Conservation (phyloP, 2,888 invertebrate species). For the Trissoscelio sp. region DNA sequence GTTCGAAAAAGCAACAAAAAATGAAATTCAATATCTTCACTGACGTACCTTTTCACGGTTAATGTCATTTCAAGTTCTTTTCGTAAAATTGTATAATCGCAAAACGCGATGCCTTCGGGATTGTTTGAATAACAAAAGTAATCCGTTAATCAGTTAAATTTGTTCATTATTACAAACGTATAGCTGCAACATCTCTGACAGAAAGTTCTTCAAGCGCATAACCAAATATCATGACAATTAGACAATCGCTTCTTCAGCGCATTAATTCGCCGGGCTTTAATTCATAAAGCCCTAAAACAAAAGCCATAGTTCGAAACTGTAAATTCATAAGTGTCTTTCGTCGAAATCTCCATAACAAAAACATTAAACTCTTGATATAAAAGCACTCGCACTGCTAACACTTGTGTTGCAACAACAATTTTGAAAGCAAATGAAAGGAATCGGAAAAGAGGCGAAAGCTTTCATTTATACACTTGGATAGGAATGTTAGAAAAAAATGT, state of each 20-base stretch:
- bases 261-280: slow-evolving; percentile 28
- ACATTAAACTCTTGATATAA: slow-evolving; percentile 7
- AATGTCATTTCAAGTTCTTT: slow-evolving; percentile 35
- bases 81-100: slow-evolving; percentile 19
- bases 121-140: slow-evolving; percentile 50
- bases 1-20: no score
- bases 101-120: slow-evolving; percentile 13
- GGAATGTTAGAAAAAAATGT: not conserved
- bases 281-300: slow-evolving; percentile 25
- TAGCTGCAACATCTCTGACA: slow-evolving; percentile 18
- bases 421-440: slow-evolving; percentile 11
- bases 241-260: slow-evolving; percentile 39
- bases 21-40: not conserved
- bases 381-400: not conserved
- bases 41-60: slow-evolving; percentile 33
- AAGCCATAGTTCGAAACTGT: slow-evolving; percentile 31
- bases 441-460: not conserved
- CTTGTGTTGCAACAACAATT: slow-evolving; percentile 17
- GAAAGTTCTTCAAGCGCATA: slow-evolving; percentile 32
- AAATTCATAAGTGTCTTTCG: slow-evolving; percentile 36
- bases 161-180: slow-evolving; percentile 42
- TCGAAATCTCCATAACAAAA: slow-evolving; percentile 42
- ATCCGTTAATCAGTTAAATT: slow-evolving; percentile 47
- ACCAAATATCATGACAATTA: slow-evolving; percentile 55
- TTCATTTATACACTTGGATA: slow-evolving; percentile 1